Base-by-base conservation (phyloP, 2,797 vertebrate species). In the Silurus lanzhouensis region DNA sequence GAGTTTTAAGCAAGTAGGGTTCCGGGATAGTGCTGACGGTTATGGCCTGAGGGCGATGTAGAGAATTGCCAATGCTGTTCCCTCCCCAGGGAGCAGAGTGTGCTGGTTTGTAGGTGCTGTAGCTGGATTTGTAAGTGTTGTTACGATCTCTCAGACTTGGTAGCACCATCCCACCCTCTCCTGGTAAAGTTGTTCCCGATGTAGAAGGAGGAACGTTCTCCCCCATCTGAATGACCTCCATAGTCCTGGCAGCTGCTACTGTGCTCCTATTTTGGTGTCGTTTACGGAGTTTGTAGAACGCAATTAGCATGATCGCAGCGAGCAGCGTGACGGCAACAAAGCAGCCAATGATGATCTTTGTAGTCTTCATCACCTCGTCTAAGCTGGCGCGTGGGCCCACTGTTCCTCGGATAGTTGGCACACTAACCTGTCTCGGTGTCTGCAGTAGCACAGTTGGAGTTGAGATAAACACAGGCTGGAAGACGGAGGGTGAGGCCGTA, bases 341-440 rank as follows among this genome's bases (percentile, higher is more conserved):
- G 93, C 98, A 99, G 86, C 97, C 97, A 85, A 99, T 99, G 93
- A 99, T 99, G 94, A 99, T 99, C 93, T 99, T 99, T 88, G 98
- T 99, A 94, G 98, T 99, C 95, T 97, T 98, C 98, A 99, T 99
- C 90, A 98, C 96, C 93, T 99, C 98, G 57, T 99, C 98, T 91
- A 99, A 92, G 93, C 97, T 99, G 92, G 97, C 95, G 77, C 96
- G 95, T 90, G 93, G 95, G 89, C 94, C 95, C 90, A 95, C 96
- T 25, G 94, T 95, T 86, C 95, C 84, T 87, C 95, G 96, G 84
- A 95, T 93, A 5, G 96, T 96, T 60, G 97, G 95, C 19, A 96
- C 92, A 7, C 94, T 96, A 90, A 95, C 96, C 92, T 95, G 96
- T 90, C 94, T 95, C 89, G 97, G 97, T 75, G 96, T 96, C 92